phyloP scores from a whole-genome alignment of 2,113 vertebrate species.

The Sylvia atricapilla region DNA sequence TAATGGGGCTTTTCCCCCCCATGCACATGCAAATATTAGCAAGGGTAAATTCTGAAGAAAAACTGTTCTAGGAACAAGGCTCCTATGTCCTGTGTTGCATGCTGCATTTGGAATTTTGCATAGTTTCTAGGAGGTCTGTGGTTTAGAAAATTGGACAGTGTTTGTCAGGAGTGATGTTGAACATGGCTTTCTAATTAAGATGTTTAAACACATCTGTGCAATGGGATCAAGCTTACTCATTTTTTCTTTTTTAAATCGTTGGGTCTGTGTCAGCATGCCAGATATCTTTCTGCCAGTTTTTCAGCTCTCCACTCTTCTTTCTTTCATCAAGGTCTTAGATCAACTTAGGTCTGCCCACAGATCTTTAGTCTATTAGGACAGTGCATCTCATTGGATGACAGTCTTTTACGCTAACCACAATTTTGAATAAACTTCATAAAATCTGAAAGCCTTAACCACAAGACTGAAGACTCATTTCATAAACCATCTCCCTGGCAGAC shows the following conservation, averaged over 20 bases:
- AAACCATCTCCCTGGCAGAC: background rate
- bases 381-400: background rate
- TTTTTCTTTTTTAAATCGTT: background rate
- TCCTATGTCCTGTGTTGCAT: background rate
- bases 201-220: background rate
- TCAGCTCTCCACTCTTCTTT: background rate
- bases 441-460: background rate
- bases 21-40: background rate
- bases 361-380: background rate
- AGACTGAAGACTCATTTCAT: background rate
- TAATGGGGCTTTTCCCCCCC: background rate
- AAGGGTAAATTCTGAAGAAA: background rate
- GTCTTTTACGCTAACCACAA: background rate
- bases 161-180: background rate
- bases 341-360: background rate
- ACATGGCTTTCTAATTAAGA: conserved; percentile 42
- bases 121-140: background rate
- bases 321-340: background rate
- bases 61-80: background rate
- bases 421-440: background rate
- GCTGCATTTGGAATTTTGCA: background rate
- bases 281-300: background rate
- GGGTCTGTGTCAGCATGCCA: background rate
- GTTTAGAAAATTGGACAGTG: background rate
- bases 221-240: background rate